phyloP scores from a whole-genome alignment of 2,797 vertebrate genomes.

The Premnoplex brunnescens region DNA sequence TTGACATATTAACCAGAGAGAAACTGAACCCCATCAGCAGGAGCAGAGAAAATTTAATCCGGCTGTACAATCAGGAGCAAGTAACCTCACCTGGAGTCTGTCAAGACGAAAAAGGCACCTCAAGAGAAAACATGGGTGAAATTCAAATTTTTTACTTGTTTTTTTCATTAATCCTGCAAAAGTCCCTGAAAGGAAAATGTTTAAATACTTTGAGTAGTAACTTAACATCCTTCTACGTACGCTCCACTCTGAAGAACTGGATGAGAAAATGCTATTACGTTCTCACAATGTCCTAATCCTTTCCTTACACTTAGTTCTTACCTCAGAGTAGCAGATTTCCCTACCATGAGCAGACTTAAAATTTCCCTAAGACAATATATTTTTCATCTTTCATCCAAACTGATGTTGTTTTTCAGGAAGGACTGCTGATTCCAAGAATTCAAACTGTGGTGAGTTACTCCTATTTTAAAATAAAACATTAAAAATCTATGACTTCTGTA shows the following conservation, averaged over 20 bases:
- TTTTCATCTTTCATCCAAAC: neutral
- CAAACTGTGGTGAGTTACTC: neutral
- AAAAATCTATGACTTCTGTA: neutral
- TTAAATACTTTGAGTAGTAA: conserved; percentile 8
- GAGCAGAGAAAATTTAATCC: conserved; percentile 14
- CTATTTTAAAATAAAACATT: neutral
- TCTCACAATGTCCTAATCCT: neutral
- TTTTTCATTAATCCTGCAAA: neutral
- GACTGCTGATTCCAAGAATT: neutral
- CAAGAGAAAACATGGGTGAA: conserved; percentile 3
- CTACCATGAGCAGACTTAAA: neutral
- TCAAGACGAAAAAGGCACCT: neutral
- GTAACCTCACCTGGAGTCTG: neutral
- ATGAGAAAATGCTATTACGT: neutral
- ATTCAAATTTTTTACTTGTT: conserved; percentile 18
- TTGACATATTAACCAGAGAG: neutral
- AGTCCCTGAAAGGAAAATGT: neutral
- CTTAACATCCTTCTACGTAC: neutral
- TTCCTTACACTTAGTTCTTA: neutral
- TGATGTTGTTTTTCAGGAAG: neutral
- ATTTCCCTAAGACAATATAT: neutral
- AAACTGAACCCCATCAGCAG: neutral
- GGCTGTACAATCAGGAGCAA: conserved; percentile 12
- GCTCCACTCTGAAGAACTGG: neutral
- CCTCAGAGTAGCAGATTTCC: neutral